Conservation (phyloP, 2,797 vertebrate species). For the Scolopax bukidnonensis region DNA sequence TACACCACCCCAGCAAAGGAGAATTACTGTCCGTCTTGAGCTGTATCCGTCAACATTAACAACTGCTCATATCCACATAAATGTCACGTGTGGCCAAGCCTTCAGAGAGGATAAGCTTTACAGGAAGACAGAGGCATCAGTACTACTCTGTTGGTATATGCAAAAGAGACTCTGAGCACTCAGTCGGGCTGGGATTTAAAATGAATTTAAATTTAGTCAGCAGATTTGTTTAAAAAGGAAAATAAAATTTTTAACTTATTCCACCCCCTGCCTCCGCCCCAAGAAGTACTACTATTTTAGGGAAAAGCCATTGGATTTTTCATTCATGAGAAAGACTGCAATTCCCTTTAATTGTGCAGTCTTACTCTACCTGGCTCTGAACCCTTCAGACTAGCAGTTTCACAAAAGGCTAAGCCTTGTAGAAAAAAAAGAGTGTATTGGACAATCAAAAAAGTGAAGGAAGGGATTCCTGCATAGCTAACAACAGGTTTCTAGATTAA, state of each 20-base stretch:
- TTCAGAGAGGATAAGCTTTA: constrained; percentile 9
- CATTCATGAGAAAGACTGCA: constrained; percentile 6
- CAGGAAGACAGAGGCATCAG: neutral
- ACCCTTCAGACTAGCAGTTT: neutral
- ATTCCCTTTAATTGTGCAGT: neutral
- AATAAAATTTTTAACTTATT: neutral
- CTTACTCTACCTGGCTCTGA: neutral
- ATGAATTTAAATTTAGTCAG: constrained; percentile 50
- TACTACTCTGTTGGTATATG: neutral
- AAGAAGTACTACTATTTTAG: constrained; percentile 16
- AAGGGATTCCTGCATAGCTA: neutral
- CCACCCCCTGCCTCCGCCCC: neutral
- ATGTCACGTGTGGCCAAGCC: neutral
- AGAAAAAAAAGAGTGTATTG: neutral
- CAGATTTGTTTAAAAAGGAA: neutral
- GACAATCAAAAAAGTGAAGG: neutral
- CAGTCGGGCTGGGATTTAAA: constrained; percentile 29
- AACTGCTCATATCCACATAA: neutral
- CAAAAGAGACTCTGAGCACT: neutral
- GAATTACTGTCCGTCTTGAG: neutral
- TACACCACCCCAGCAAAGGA: neutral
- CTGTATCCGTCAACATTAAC: constrained; percentile 3
- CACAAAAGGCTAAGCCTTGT: neutral
- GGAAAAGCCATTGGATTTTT: neutral
- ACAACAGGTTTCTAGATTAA: neutral